Conservation (phyloP, 2,113 vertebrate genomes). For the Lucifuga dentata region DNA sequence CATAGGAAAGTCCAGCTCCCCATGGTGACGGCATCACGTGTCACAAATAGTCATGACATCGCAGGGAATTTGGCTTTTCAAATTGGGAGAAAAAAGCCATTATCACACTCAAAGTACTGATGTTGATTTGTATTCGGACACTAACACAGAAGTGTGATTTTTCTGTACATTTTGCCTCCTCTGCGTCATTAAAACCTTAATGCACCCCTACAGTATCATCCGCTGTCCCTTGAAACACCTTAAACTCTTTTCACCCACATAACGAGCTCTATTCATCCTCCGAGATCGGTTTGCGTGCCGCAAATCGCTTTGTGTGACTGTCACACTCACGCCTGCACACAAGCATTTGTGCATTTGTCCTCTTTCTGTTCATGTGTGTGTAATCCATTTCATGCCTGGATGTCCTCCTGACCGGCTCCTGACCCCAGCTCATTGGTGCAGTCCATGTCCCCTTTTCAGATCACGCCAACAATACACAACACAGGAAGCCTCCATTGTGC, state of each 20-base stretch:
- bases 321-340: constrained; percentile 35
- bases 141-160: too few relatives aligned
- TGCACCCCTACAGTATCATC: neutral
- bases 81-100: too few relatives aligned
- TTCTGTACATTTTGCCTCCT: neutral
- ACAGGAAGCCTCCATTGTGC: constrained; percentile 12
- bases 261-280: constrained; percentile 3
- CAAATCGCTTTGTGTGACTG: constrained; percentile 20
- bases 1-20: too few relatives aligned
- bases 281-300: constrained; percentile 37
- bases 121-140: too few relatives aligned
- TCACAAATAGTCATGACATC: too few relatives aligned
- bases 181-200: neutral
- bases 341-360: constrained; percentile 18
- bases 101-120: too few relatives aligned
- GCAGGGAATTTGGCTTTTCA: too few relatives aligned
- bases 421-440: constrained; percentile 30
- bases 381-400: constrained; percentile 62
- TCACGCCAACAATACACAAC: constrained; percentile 6
- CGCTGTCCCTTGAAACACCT: neutral
- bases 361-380: constrained; percentile 27
- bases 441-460: constrained; percentile 34
- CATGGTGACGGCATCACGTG: too few relatives aligned
- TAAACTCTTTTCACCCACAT: constrained; percentile 12
- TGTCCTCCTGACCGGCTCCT: constrained; percentile 50